Evolutionary conservation across 2,888 invertebrate species (phyloP), one percentile per base, ranked within the genome.

Genomic region (Bugula neritina): DNA sequence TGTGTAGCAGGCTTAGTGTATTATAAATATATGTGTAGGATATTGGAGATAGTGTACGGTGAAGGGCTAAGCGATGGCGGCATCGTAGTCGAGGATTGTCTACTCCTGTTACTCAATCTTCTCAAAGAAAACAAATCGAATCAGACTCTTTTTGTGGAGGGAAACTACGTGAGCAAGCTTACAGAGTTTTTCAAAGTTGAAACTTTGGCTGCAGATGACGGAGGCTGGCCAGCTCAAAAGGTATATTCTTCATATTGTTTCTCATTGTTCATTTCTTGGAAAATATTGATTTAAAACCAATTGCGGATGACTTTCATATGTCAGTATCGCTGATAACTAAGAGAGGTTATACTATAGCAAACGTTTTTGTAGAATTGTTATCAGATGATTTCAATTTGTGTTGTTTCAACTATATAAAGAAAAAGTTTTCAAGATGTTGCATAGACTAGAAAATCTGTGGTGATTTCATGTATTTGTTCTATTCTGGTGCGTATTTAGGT

Each of bases 121-220:
- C 85, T 99, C 21, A 91, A 92, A 81, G 95, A 94, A 80, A 99
- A 99, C 83, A 90, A 92, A 21, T 96, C 95, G 78, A 99, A 99
- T 85, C 98, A 98, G 77, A 96, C 94, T 82, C 95, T 97, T 81
- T 99, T 99, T 83, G 93, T 96, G 85, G 99, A 99, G 87, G 96
- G 95, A 71, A 94, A 93, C 80, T 96, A 94, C 79, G 93, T 98
- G 77, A 93, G 95, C 80, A 90, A 90, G 75, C 86, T 98, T 80
- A 87, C 92, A 1, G 92, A 93, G 0, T 94, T 94, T 91, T 94
- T 96, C 79, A 88, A 71, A 25, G 55, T 57, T 13, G 55, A 57
- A 17, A 17, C 23, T 17, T 43, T 57, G 23, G 10, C 71, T 27
- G 70, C 78, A 78, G 5, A 73, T 77, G 69, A 77, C 75, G 77